Evolutionary conservation across 2,888 invertebrate genomes (phyloP).

Genomic region (Eilema griseolum): DNA sequence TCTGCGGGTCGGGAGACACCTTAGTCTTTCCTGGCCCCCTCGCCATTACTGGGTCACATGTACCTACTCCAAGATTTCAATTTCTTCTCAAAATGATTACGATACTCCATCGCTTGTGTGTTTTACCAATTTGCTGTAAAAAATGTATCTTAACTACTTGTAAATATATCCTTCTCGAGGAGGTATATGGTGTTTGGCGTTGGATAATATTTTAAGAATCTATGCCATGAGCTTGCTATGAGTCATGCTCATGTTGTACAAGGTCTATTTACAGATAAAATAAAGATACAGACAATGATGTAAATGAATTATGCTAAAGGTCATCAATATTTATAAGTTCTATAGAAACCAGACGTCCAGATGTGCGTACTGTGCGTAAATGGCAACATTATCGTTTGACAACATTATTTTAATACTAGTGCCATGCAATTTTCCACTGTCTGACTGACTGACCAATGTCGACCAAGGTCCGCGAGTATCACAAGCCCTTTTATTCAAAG

Average conservation of each 20-base stretch:
- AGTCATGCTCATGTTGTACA: background rate
- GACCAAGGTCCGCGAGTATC: background rate
- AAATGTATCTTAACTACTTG: background rate
- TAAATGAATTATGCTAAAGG: background rate
- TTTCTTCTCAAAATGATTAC: too few relatives aligned
- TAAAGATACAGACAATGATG: background rate
- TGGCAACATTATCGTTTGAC: background rate
- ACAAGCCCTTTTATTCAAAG: background rate
- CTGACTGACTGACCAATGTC: background rate
- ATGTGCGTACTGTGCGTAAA: background rate
- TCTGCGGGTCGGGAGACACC: too few relatives aligned
- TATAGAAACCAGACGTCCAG: background rate
- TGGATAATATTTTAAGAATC: background rate
- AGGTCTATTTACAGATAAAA: slow-evolving; percentile 5
- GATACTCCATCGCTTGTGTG: too few relatives aligned
- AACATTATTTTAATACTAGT: background rate
- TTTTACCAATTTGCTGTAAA: background rate
- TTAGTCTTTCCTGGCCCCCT: too few relatives aligned
- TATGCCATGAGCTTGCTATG: background rate
- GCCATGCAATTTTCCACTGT: background rate
- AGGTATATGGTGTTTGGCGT: background rate
- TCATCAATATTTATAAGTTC: background rate
- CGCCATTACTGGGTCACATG: too few relatives aligned
- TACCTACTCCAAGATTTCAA: too few relatives aligned
- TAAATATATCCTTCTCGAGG: background rate